phyloP scores from a whole-genome alignment of 2,113 vertebrate species.

The Pipa parva region DNA sequence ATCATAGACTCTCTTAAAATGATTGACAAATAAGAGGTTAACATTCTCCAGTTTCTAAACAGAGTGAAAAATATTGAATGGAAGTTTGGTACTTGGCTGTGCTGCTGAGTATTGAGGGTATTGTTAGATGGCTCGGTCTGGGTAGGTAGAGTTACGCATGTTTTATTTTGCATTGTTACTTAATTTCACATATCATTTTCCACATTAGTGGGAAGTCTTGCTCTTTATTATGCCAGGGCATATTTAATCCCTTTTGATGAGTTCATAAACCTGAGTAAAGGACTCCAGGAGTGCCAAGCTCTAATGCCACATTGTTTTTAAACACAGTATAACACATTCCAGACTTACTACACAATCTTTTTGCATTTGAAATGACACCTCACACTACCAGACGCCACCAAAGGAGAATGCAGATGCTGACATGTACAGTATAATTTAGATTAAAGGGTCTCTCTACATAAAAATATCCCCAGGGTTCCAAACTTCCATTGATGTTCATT shows the following conservation, averaged over 20 bases:
- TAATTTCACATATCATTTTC: no score
- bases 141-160: no score
- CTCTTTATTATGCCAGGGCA: constrained; percentile 13
- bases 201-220: not conserved
- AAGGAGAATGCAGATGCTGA: constrained; percentile 5
- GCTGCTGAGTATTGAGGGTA: no score
- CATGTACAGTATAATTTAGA: constrained; percentile 7
- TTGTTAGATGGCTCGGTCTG: no score
- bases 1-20: no score
- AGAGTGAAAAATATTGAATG: no score
- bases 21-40: no score
- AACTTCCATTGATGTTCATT: constrained; percentile 15
- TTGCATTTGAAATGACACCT: constrained; percentile 2
- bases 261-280: constrained; percentile 6
- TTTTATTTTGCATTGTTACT: no score
- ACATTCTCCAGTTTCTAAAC: no score
- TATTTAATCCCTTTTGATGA: constrained; percentile 27
- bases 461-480: constrained; percentile 24
- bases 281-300: constrained; percentile 1
- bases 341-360: not conserved
- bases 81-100: no score
- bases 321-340: not conserved
- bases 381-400: not conserved
- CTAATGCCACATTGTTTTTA: constrained; percentile 16
- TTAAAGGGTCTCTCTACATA: constrained; percentile 9